Base-by-base conservation (phyloP, 2,888 invertebrate genomes). In the Julus scanicus region DNA sequence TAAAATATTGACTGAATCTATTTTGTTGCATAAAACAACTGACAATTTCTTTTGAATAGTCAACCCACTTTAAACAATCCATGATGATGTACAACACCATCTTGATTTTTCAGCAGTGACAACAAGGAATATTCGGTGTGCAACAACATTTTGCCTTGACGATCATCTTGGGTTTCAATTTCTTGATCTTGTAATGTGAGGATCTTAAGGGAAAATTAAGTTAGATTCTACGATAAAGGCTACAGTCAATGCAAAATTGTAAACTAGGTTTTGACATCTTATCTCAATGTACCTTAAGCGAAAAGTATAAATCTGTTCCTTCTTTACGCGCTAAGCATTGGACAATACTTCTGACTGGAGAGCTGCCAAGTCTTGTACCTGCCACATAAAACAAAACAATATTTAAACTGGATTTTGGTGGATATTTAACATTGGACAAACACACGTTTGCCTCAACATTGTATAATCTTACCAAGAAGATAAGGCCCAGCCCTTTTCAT, bases 111-210 rank as follows among this genome's bases (percentile, higher is more conserved):
- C 44, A 96, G 92, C 88, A 96, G 91, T 5, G 95, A 95, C 63
- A 96, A 92, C 13, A 96, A 92, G 8, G 95, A 95, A 92, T 95
- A 95, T 91, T 96, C 96, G 0, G 95, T 96, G 90, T 96, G 95
- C 20, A 96, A 91, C 40, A 96, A 91, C 95, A 96, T 95, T 92
- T 96, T 96, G 2, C 96, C 96, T 92, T 96, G 96, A 80, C 94
- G 93, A 90, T 96, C 95, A 92, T 96, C 96, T 90, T 95, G 95
- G 0, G 94, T 94, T 91, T 95, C 95, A 20, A 94, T 92, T 90
- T 94, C 93, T 0, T 93, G 93, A 17, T 94, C 93, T 91, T 91
- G 90, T 48, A 92, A 88, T 20, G 91, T 91, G 84, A 91, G 89
- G 89, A 91, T 91, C 84, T 84, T 40, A n/a, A 9, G 1, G 13